These are phyloP conservation scores for Papilio demoleus DNA, from an alignment of 2,888 invertebrate genomes.

Conservation along the genomic window DNA sequence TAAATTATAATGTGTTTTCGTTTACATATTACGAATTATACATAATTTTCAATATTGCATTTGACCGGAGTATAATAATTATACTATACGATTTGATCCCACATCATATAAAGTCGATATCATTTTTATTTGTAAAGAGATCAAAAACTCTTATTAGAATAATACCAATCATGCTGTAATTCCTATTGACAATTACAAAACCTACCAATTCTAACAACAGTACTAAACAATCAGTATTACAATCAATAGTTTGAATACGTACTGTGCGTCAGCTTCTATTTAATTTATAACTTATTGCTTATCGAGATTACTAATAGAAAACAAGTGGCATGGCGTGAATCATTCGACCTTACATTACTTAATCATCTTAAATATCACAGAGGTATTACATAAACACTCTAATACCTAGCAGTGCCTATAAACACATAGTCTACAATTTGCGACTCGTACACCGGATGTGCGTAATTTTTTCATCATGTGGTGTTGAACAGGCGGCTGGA, in stretches of 20 bases:
- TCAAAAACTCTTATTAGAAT: not conserved
- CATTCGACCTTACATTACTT: slow-evolving; percentile 61
- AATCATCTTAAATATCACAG: slow-evolving; percentile 78
- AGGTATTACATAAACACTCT: slow-evolving; percentile 60
- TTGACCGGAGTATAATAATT: not conserved
- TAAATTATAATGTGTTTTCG: too few species aligned
- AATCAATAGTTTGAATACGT: slow-evolving; percentile 35
- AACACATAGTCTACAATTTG: slow-evolving; percentile 60
- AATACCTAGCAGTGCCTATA: slow-evolving; percentile 47
- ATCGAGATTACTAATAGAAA: slow-evolving; percentile 62
- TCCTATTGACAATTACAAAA: not conserved
- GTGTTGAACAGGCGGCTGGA: slow-evolving; percentile 76
- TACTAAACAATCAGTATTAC: not conserved
- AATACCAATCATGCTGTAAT: not conserved
- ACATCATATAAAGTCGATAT: not conserved
- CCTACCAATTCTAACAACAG: not conserved
- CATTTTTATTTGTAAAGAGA: not conserved
- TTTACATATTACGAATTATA: too few species aligned
- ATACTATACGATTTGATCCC: not conserved
- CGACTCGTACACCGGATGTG: slow-evolving; percentile 74
- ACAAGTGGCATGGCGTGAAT: slow-evolving; percentile 59
- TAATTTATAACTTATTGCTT: slow-evolving; percentile 39
- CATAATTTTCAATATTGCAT: not conserved
- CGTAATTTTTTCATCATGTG: slow-evolving; percentile 71
- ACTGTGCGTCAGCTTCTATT: slow-evolving; percentile 54